These are phyloP conservation scores for Macroglossus sobrinus DNA, from an alignment of 2,113 vertebrate genomes.

Conservation along the genomic window DNA sequence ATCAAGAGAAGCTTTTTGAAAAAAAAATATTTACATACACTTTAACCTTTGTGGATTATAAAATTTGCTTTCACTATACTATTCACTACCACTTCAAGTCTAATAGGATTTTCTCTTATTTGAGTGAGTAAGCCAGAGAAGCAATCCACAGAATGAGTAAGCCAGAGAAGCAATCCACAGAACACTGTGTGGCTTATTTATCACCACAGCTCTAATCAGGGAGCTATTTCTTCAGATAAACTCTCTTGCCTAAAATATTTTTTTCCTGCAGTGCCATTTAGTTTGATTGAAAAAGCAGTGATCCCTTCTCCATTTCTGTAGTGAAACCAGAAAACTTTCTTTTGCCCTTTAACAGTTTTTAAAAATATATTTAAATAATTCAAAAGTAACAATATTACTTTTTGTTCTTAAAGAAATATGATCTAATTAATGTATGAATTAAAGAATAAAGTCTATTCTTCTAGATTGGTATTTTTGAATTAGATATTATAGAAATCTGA, in stretches of 20 bases:
- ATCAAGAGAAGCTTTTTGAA: not conserved
- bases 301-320: constrained; percentile 31
- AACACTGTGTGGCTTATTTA: constrained; percentile 69
- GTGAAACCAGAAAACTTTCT: constrained; percentile 45
- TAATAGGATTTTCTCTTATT: constrained; percentile 68
- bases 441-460: constrained; percentile 26
- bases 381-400: not conserved
- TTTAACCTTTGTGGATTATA: constrained; percentile 46
- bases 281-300: constrained; percentile 77
- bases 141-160: constrained; percentile 59
- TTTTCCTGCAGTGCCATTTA: constrained; percentile 66
- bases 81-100: constrained; percentile 35
- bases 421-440: constrained; percentile 4
- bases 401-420: constrained; percentile 25
- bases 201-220: constrained; percentile 72
- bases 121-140: constrained; percentile 54
- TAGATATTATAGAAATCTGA: constrained; percentile 3
- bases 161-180: constrained; percentile 43
- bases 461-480: constrained; percentile 36
- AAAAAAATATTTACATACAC: constrained; percentile 46
- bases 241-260: constrained; percentile 73
- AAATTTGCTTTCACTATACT: constrained; percentile 39
- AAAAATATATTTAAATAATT: constrained; percentile 36
- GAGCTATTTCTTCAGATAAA: constrained; percentile 75
- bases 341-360: not conserved